Percentiles rank a stretch among this genome's conserved stretches.
These are phyloP conservation scores for Phrynocephalus versicolor DNA, from an alignment of 2,113 vertebrate genomes.

Conservation along the genomic window DNA sequence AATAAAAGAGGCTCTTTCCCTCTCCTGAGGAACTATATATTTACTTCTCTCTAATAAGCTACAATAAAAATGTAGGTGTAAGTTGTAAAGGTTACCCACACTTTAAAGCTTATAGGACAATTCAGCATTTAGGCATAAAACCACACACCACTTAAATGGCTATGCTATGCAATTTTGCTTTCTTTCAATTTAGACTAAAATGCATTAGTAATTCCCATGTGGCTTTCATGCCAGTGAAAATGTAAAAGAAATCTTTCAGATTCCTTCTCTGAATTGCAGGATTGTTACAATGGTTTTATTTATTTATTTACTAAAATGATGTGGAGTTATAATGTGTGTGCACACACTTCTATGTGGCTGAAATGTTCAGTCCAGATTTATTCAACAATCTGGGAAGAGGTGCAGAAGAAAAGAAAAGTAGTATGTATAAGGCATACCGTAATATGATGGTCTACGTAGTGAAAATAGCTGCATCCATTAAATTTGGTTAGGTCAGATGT, in stretches of 20 bases:
- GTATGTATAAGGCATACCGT: too few species aligned
- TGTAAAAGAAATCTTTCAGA: not conserved
- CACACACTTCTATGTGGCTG: too few species aligned
- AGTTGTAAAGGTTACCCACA: conserved; percentile 1
- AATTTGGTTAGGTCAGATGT: not conserved
- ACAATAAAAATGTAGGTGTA: conserved; percentile 19
- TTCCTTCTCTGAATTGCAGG: not conserved
- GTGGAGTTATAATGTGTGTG: too few species aligned
- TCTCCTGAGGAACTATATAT: not conserved
- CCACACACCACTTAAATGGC: conserved; percentile 8
- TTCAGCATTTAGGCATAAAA: not conserved
- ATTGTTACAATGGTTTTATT: too few species aligned
- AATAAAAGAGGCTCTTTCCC: not conserved
- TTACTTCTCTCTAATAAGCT: conserved; percentile 2
- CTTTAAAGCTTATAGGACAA: not conserved
- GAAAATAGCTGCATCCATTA: not conserved
- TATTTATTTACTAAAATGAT: too few species aligned
- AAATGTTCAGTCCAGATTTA: too few species aligned
- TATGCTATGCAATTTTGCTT: not conserved
- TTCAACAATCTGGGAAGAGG: too few species aligned
- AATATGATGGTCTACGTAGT: too few species aligned
- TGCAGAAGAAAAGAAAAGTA: too few species aligned
- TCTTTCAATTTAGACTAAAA: not conserved
- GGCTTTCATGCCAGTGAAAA: not conserved
- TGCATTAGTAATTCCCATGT: not conserved